These are phyloP conservation scores for Drosophila nigricruria DNA, from an alignment of 2,888 invertebrate genomes.

Conservation along the genomic window DNA sequence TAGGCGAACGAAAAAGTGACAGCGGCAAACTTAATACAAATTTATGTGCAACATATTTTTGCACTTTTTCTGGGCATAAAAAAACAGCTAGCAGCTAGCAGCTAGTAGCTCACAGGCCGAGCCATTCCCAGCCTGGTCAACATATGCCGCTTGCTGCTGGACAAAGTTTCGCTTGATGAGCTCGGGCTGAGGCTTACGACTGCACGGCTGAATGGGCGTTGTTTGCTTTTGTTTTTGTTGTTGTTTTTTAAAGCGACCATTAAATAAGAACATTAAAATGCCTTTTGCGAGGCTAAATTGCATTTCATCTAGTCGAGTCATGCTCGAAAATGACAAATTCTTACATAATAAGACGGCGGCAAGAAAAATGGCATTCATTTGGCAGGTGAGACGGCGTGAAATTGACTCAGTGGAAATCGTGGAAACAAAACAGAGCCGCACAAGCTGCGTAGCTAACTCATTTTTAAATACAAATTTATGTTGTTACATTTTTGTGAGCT, in stretches of 20 bases:
- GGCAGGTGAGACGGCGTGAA: conserved; percentile 75
- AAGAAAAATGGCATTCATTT: conserved; percentile 77
- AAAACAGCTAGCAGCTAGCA: neutral
- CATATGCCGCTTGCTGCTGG: conserved; percentile 61
- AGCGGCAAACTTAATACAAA: conserved; percentile 82
- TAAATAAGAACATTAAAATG: conserved; percentile 74
- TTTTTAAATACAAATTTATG: conserved; percentile 84
- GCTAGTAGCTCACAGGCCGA: conserved; percentile 3
- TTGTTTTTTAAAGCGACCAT: conserved; percentile 42
- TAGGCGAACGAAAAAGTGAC: conserved; percentile 71
- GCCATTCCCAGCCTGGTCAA: conserved; percentile 53
- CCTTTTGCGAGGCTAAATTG: conserved; percentile 62
- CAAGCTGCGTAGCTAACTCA: conserved; percentile 75
- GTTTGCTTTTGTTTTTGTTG: conserved; percentile 1
- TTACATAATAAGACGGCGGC: conserved; percentile 68
- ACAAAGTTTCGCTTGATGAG: conserved; percentile 54
- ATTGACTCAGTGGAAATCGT: conserved; percentile 53
- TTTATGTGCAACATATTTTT: conserved; percentile 83
- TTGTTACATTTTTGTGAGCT: conserved; percentile 59
- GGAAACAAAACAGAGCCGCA: conserved; percentile 4
- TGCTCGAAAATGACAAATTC: conserved; percentile 79
- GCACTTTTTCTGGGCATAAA: conserved; percentile 59
- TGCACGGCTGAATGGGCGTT: conserved; percentile 22
- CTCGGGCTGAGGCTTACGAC: conserved; percentile 1
- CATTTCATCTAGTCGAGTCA: conserved; percentile 70